Evolutionary conservation across 2,113 vertebrate species (phyloP), one percentile per base, ranked within the genome.

Genomic region (Geococcyx californianus): DNA sequence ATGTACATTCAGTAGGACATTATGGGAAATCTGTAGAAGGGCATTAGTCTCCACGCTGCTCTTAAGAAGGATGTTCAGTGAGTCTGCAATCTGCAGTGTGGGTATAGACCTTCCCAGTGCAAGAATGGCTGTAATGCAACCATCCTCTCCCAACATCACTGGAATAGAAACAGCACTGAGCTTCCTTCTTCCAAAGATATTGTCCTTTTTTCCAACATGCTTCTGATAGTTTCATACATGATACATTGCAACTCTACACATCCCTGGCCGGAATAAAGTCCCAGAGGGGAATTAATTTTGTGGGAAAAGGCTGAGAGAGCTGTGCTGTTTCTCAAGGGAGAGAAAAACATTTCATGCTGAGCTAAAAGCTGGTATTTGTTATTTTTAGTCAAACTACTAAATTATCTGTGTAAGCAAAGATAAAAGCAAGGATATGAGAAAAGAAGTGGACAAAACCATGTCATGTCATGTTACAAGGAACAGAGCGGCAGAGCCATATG

Each of bases 301-400:
- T 96, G 95, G 93, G 94, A 96, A 97, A 97, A 63, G 10, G 40
- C 52, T 90, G 75, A 77, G 6, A 77, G 6, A 67, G 26, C 64
- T 70, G 23, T 64, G 24, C 13, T 94, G 12, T 88, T 90, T 94
- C 93, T 93, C 90, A 16, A 64, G 93, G 79, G 93, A 96, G 63
- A 55, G 13, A 19, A 77, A 97, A 96, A 56, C 40, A 92, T 67
- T 74, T 93, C 15, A 6, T 81, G 68, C 76, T 88, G 75, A 84
- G 56, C 68, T 93, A 86, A 94, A 93, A 84, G 38, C 33, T 70
- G 83, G 7, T 54, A 28, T 86, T 95, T 94, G 55, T 88, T 96
- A 70, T 94, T 96, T 95, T 95, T 92, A 92, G 76, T 81, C 18
- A 52, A 88, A 77, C 67, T 89, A 88, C 86, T 94, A 92, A 95